phyloP scores from a whole-genome alignment of 2,888 invertebrate species.

The Himalopsyche tibetana region DNA sequence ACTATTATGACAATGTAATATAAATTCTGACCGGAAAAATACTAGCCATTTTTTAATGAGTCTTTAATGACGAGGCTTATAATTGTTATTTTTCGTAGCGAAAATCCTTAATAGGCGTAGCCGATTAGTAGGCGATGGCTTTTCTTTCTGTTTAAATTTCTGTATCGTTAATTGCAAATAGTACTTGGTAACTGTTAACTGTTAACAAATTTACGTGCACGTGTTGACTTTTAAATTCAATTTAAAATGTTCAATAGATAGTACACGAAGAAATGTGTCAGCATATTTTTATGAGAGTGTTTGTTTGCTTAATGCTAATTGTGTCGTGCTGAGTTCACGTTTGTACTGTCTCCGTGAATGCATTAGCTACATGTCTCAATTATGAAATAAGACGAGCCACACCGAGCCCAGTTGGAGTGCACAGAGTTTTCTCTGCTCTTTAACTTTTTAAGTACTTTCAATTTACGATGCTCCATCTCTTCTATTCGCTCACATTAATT shows the following conservation, averaged over 20 bases:
- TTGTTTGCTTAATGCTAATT: conserved; percentile 2
- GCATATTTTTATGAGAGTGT: background rate
- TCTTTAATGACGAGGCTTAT: too few species aligned
- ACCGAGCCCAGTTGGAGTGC: conserved; percentile 13
- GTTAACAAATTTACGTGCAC: too few species aligned
- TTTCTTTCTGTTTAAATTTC: too few species aligned
- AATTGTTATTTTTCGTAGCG: too few species aligned
- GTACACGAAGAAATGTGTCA: background rate
- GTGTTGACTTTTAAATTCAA: too few species aligned
- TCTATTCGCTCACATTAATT: background rate
- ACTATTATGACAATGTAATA: too few species aligned
- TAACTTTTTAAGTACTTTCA: conserved; percentile 27
- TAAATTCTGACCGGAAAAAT: too few species aligned
- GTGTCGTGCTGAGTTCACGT: background rate
- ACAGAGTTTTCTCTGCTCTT: conserved; percentile 9
- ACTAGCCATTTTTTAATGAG: too few species aligned
- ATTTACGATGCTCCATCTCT: background rate
- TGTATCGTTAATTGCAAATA: too few species aligned
- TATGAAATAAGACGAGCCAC: conserved; percentile 13
- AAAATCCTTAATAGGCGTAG: too few species aligned
- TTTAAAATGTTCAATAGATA: background rate
- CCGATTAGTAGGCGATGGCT: too few species aligned
- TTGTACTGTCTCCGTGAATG: background rate
- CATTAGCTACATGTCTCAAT: conserved; percentile 40
- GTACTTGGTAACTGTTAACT: too few species aligned